These are phyloP conservation scores for Hypsopygia costalis DNA, from an alignment of 2,888 invertebrate genomes.

Conservation along the genomic window DNA sequence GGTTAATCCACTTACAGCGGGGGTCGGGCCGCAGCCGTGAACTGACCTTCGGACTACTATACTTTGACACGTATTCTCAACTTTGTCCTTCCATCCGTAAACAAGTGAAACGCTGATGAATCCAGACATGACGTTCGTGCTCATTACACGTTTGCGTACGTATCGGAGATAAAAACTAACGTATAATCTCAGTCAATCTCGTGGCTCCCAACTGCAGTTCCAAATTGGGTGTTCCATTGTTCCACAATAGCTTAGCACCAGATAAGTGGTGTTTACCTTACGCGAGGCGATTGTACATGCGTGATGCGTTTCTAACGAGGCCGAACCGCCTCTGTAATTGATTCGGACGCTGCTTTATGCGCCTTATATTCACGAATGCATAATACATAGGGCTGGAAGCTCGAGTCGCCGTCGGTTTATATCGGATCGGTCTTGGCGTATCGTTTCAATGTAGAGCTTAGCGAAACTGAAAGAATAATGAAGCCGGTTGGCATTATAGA, in stretches of 20 bases:
- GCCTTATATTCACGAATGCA: conserved; percentile 77
- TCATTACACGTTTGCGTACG: conserved; percentile 1
- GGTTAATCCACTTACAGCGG: conserved; percentile 66
- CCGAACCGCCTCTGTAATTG: conserved; percentile 66
- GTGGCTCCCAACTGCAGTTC: conserved; percentile 40
- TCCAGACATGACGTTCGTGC: not conserved
- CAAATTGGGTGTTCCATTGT: conserved; percentile 75
- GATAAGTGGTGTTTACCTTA: conserved; percentile 69
- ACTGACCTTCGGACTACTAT: conserved; percentile 47
- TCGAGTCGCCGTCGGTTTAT: conserved; percentile 36
- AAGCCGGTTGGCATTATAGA: conserved; percentile 32
- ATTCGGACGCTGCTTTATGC: conserved; percentile 74
- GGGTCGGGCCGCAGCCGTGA: conserved; percentile 55
- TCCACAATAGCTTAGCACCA: conserved; percentile 66
- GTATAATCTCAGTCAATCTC: conserved; percentile 42
- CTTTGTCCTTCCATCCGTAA: conserved; percentile 24
- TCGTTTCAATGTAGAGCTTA: conserved; percentile 26
- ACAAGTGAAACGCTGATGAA: not conserved
- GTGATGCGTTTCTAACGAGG: conserved; percentile 80
- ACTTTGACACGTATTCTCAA: conserved; percentile 34
- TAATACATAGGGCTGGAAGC: conserved; percentile 66
- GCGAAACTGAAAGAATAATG: conserved; percentile 44
- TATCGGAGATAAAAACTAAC: conserved; percentile 25
- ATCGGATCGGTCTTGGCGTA: conserved; percentile 37
- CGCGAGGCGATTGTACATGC: conserved; percentile 73